These are phyloP conservation scores for Agonopterix arenella DNA, from an alignment of 2,888 invertebrate genomes.

Conservation along the genomic window DNA sequence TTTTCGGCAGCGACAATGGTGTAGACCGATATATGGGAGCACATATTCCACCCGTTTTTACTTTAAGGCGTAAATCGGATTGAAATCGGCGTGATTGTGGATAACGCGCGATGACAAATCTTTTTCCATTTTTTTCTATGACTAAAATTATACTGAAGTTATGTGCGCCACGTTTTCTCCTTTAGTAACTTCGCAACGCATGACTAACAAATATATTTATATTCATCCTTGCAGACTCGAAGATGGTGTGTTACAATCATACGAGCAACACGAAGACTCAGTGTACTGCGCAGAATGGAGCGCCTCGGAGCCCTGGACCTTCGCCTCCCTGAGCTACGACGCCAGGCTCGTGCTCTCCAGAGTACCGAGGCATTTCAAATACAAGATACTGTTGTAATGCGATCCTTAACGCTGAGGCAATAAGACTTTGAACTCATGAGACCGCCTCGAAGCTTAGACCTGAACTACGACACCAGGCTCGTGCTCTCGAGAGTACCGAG, in stretches of 20 bases:
- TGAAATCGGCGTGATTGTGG: too few species aligned
- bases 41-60: too few species aligned
- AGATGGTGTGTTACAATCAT: conserved; percentile 93
- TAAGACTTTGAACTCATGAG: conserved; percentile 36
- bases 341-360: conserved; percentile 94
- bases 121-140: too few species aligned
- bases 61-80: too few species aligned
- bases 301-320: conserved; percentile 98
- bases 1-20: too few species aligned
- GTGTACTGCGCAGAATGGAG: conserved; percentile 99
- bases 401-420: neutral
- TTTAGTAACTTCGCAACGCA: too few species aligned
- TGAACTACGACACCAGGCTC: conserved; percentile 97
- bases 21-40: too few species aligned
- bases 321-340: conserved; percentile 99
- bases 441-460: conserved; percentile 96
- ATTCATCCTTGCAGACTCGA: conserved; percentile 67
- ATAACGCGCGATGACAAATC: too few species aligned
- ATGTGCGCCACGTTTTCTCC: too few species aligned
- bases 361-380: conserved; percentile 96
- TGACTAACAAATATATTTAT: too few species aligned
- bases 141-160: too few species aligned
- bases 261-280: conserved; percentile 98
- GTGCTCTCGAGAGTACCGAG: conserved; percentile 96
- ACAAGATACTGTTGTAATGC: conserved; percentile 87